Percentiles rank a stretch among this genome's conserved stretches.
phyloP scores from a whole-genome alignment of 2,888 invertebrate species.

The Pegoplata infirma region DNA sequence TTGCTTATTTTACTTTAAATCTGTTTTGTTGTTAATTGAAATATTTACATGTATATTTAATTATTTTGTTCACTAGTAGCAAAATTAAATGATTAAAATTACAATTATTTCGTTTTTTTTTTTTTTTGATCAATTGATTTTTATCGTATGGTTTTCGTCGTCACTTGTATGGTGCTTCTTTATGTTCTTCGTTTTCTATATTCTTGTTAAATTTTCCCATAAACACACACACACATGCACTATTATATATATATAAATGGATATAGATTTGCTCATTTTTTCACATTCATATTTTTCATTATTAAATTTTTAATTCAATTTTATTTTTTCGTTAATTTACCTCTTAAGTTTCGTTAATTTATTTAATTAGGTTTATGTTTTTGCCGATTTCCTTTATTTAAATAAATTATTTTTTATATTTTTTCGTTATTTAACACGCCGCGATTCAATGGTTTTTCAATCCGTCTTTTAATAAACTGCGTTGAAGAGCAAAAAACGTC shows the following conservation, averaged over 20 bases:
- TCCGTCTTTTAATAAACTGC: constrained; percentile 58
- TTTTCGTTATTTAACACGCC: constrained; percentile 56
- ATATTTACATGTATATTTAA: neutral
- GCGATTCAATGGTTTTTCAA: constrained; percentile 48
- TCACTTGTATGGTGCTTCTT: constrained; percentile 21
- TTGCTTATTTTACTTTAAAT: neutral
- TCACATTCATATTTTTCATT: neutral
- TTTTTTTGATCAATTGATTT: constrained; percentile 58
- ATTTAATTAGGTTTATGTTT: constrained; percentile 2
- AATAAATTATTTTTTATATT: constrained; percentile 1
- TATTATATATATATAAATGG: neutral
- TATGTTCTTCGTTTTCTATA: constrained; percentile 29
- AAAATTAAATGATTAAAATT: neutral
- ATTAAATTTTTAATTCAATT: constrained; percentile 1
- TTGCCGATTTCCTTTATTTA: constrained; percentile 14
- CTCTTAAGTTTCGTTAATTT: constrained; percentile 18
- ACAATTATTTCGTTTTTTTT: neutral
- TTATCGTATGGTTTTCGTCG: constrained; percentile 49
- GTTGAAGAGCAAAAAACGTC: constrained; percentile 43
- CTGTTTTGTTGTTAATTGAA: neutral
- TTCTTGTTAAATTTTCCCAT: constrained; percentile 37
- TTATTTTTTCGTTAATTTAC: constrained; percentile 16
- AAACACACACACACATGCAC: constrained; percentile 4
- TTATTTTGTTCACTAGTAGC: constrained; percentile 10
- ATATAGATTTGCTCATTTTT: neutral